Conservation (phyloP, 2,113 vertebrate genomes). For the Myodes glareolus region DNA sequence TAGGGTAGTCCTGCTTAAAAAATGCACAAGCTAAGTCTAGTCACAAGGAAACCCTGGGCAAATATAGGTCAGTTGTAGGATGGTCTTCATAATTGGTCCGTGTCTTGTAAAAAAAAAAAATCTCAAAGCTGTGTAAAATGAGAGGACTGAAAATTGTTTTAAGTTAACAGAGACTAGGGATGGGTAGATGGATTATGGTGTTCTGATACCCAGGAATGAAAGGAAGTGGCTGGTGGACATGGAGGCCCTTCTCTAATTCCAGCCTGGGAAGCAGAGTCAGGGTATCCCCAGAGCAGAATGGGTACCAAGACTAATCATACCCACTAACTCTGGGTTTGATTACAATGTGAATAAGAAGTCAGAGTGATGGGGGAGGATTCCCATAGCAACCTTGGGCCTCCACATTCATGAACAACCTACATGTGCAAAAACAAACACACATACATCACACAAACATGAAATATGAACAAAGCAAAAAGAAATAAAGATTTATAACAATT, state of each 20-base stretch:
- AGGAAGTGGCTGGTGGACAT: not conserved
- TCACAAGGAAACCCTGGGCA: not conserved
- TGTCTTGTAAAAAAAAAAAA: not conserved
- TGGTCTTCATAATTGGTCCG: not conserved
- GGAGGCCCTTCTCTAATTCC: not conserved
- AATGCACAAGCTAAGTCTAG: fast-evolving
- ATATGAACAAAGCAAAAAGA: not conserved
- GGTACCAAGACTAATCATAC: not conserved
- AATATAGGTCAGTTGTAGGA: not conserved
- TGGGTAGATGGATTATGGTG: not conserved
- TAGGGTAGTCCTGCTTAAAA: not conserved
- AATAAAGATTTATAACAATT: not conserved
- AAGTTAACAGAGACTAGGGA: not conserved
- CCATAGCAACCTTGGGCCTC: not conserved
- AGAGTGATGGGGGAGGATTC: no score
- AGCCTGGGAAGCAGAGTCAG: not conserved
- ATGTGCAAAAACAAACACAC: not conserved
- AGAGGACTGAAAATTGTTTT: not conserved
- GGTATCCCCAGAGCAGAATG: not conserved
- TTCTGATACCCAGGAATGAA: not conserved
- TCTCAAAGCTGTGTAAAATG: not conserved
- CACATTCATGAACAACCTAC: no score
- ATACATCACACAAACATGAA: not conserved
- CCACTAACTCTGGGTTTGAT: not conserved
- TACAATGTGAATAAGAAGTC: no score